phyloP scores from a whole-genome alignment of 2,113 vertebrate genomes.

The Ceyx melanurus region DNA sequence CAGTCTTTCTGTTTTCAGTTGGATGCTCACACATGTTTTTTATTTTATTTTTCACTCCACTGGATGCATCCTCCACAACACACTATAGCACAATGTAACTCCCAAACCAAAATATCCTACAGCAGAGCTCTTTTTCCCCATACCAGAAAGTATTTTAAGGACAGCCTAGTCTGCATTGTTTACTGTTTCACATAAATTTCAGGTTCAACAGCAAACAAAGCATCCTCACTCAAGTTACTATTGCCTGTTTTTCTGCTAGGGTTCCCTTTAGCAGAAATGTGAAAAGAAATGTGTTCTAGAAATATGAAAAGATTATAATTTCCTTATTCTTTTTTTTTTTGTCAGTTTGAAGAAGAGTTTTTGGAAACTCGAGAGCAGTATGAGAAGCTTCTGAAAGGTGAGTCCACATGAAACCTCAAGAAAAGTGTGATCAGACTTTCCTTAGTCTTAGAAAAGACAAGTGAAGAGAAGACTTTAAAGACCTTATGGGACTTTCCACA shows the following conservation, averaged over 20 bases:
- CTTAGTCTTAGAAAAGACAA: not conserved
- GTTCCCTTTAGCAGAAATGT: not conserved
- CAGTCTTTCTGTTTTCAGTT: not conserved
- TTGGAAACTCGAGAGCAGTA: slow-evolving; percentile 83
- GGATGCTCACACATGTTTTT: not conserved
- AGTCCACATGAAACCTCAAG: not conserved
- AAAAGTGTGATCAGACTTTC: not conserved
- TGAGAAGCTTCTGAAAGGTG: slow-evolving; percentile 81
- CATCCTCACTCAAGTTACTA: not conserved
- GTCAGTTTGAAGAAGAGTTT: slow-evolving; percentile 87
- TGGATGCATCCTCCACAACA: not conserved
- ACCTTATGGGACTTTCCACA: not conserved
- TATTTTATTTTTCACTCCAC: not conserved
- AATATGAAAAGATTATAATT: not conserved
- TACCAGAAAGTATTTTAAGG: not conserved
- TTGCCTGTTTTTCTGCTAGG: not conserved
- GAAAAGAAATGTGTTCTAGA: not conserved
- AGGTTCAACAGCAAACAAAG: not conserved
- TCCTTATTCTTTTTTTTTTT: not conserved
- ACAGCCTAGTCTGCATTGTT: not conserved
- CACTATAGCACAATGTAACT: not conserved
- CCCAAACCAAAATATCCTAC: not conserved
- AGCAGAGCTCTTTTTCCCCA: not conserved
- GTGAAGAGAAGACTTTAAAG: not conserved
- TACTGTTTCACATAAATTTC: not conserved